Base-by-base conservation (phyloP, 35 echinoderm and acorn worm genomes). In the Patiria miniata region DNA sequence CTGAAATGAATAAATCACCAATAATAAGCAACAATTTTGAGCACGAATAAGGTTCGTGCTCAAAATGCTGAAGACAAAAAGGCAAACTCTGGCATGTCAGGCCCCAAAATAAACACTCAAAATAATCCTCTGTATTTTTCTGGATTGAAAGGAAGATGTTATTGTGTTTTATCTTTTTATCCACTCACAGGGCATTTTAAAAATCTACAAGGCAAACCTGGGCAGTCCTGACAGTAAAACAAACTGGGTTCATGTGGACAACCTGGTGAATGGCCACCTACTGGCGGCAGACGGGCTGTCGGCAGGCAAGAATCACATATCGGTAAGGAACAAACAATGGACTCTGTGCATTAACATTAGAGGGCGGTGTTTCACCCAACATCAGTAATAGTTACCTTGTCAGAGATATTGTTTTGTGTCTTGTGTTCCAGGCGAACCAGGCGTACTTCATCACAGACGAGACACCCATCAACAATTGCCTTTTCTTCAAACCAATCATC, bases 401-500 rank as follows among this genome's bases (percentile, higher is more conserved):
- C 61, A 68, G 4, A 37, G 16, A n/a, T 80, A 56, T 3, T 61
- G 15, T 83, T 79, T 44, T 85, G 23, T 89, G 4, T 82, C 44
- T 84, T 47, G 7, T 69, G 14, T 80, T 77, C 32, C 80, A 99
- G 96, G 96, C 86, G 36, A 92, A 92, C 23, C 85, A 99, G 81
- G 92, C 90, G 39, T 99, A 99, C 61, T 90, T 99, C 80, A 95
- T 99, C 53, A 88, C 96, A 38, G 96, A 99, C 39, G 61, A 87
- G 5, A 82, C 59, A 30, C 96, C 96, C 37, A 51, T 94, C 10
- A 99, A 99, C 50, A 86, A 94, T 40, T 99, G 91, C 89, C 61
- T 86, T 36, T 91, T 86, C 59, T 80, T 91, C 16, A 69, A 77
- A 10, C 83, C 83, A 6, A 69, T 86, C 18, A 60, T 86, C 29